These are phyloP conservation scores for Gadus macrocephalus DNA, from an alignment of 2,113 vertebrate genomes.

Conservation along the genomic window DNA sequence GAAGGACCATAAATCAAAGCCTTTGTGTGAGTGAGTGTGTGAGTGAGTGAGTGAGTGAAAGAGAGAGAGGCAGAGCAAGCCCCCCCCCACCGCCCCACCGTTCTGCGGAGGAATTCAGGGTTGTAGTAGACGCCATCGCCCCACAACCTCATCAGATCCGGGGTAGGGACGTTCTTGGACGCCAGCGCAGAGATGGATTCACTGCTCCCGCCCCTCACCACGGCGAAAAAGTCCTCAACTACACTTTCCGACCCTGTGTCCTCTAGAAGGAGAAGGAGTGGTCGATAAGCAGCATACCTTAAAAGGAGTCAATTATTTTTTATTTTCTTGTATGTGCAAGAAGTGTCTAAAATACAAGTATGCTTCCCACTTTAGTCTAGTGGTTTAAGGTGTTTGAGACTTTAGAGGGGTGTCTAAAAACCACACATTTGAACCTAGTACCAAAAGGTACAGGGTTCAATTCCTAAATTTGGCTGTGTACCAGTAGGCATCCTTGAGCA, in stretches of 20 bases:
- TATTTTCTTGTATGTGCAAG: too few species aligned
- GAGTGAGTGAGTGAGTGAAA: neutral
- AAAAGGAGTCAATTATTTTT: too few species aligned
- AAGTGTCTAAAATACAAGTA: too few species aligned
- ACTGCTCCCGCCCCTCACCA: conserved; percentile 81
- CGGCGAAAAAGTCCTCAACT: conserved; percentile 78
- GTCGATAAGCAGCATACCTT: neutral
- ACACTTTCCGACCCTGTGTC: conserved; percentile 30
- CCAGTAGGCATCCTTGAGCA: too few species aligned
- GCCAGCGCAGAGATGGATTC: conserved; percentile 74
- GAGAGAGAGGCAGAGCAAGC: neutral
- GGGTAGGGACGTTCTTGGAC: conserved; percentile 74
- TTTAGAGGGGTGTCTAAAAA: too few species aligned
- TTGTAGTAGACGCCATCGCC: conserved; percentile 85
- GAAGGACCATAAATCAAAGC: too few species aligned
- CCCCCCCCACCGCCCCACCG: conserved; percentile 58
- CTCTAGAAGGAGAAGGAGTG: conserved; percentile 11
- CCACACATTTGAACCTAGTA: too few species aligned
- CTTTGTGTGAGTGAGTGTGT: too few species aligned
- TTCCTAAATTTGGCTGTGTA: too few species aligned
- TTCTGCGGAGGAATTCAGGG: conserved; percentile 79
- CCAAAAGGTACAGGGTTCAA: too few species aligned
- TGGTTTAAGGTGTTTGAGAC: too few species aligned
- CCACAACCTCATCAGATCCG: conserved; percentile 83
- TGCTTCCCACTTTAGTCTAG: too few species aligned